Conservation (phyloP, 2,113 vertebrate species). For the Cryptotis parvus region DNA sequence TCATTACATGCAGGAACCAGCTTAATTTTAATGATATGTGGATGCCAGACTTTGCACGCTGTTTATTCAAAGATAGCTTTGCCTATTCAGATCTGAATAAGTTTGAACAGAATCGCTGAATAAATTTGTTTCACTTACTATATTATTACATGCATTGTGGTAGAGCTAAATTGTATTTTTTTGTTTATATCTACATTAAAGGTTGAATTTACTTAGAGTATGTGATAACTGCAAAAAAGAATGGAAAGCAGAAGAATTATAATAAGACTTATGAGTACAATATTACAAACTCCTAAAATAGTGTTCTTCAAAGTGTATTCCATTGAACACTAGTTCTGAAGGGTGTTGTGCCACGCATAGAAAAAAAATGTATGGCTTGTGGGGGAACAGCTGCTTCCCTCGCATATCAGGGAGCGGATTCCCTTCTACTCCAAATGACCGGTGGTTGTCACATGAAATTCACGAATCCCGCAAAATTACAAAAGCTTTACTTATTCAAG, state of each 20-base stretch:
- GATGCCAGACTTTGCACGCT: conserved; percentile 93
- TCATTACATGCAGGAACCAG: conserved; percentile 88
- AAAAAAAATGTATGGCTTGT: not conserved
- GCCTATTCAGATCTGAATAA: conserved; percentile 93
- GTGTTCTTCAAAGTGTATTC: conserved; percentile 17
- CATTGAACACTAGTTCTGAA: not conserved
- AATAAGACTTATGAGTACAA: conserved; percentile 44
- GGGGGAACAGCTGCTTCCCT: no score
- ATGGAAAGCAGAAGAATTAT: not conserved
- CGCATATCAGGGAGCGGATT: no score
- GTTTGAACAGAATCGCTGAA: conserved; percentile 87
- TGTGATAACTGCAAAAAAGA: conserved; percentile 41
- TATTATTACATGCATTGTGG: conserved; percentile 40
- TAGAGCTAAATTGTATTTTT: conserved; percentile 47
- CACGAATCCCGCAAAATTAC: no score
- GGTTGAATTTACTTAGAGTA: conserved; percentile 31
- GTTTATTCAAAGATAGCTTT: conserved; percentile 93
- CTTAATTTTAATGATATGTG: conserved; percentile 93
- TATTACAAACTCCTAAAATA: not conserved
- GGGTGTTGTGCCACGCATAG: not conserved
- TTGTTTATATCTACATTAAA: conserved; percentile 16
- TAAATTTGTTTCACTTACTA: conserved; percentile 62
- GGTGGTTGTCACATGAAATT: no score
- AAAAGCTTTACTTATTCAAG: no score
- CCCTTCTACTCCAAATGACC: no score